Conservation (phyloP, 2,113 vertebrate genomes). For the Lonchura striata region DNA sequence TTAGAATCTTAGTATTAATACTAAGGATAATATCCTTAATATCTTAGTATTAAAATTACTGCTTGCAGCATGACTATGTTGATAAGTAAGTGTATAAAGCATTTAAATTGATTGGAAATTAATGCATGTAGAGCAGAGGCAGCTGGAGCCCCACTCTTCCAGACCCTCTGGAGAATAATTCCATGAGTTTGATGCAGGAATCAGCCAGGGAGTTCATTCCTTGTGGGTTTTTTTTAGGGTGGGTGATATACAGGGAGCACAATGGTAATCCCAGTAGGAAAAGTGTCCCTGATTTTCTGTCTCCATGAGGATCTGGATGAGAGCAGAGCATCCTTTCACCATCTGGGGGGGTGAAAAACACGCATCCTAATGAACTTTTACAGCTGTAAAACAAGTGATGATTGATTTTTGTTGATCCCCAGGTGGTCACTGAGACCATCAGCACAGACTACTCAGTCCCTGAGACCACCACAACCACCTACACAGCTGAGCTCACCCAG, state of each 20-base stretch:
- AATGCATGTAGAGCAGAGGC: not conserved
- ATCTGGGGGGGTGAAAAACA: not conserved
- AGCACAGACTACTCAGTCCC: not conserved
- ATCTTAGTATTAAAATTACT: not conserved
- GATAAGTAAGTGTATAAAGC: not conserved
- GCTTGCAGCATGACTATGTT: not conserved
- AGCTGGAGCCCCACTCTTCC: not conserved
- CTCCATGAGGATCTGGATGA: not conserved
- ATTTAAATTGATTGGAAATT: not conserved
- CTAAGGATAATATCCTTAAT: no score
- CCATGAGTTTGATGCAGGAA: not conserved
- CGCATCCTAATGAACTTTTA: not conserved
- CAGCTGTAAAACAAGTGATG: not conserved
- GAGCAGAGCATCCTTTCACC: not conserved
- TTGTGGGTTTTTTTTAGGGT: not conserved
- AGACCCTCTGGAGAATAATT: not conserved
- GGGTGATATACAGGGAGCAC: not conserved
- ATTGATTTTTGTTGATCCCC: not conserved
- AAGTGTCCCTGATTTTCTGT: not conserved
- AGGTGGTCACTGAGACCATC: conserved; percentile 47
- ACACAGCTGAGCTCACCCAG: not conserved
- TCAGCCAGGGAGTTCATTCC: not conserved
- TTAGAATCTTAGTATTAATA: not conserved
- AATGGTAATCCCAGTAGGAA: not conserved
- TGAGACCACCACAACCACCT: not conserved